Percentiles rank a stretch among this genome's conserved stretches.
Conservation (phyloP, 2,797 vertebrate species). For the Helicolenus hilgendorfi region DNA sequence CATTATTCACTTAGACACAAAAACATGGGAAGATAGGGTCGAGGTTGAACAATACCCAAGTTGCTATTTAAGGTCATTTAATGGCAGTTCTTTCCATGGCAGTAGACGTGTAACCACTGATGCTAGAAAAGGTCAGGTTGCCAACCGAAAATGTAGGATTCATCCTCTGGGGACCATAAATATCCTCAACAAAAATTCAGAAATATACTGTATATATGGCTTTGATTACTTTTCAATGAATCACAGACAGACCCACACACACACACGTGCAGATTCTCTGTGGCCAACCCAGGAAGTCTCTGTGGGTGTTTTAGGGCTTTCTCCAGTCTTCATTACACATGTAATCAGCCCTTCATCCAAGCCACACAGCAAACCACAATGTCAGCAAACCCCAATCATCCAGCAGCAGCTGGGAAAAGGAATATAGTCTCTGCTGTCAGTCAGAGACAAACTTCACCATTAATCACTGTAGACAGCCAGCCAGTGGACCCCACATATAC, state of each 20-base stretch:
- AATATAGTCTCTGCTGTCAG: background rate
- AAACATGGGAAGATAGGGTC: no score
- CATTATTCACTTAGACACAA: no score
- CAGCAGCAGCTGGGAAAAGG: slow-evolving; percentile 13
- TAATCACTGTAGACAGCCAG: background rate
- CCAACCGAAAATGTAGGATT: background rate
- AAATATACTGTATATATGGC: background rate
- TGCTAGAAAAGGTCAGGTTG: background rate
- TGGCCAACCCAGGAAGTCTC: background rate
- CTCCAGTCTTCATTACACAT: slow-evolving; percentile 70
- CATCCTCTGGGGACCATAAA: background rate
- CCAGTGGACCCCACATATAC: background rate
- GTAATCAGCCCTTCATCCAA: slow-evolving; percentile 77
- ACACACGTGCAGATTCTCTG: background rate
- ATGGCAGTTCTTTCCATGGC: background rate
- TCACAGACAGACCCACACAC: background rate
- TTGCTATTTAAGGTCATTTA: background rate
- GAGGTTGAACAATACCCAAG: no score
- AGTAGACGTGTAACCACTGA: background rate
- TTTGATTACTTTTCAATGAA: background rate
- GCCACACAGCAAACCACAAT: slow-evolving; percentile 75
- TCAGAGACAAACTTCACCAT: slow-evolving; percentile 11
- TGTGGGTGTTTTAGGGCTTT: slow-evolving; percentile 39
- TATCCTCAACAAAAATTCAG: background rate
- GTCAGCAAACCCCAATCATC: slow-evolving; percentile 58